Conservation (phyloP, 2,888 invertebrate species). For the Mimumesa dahlbomi region DNA sequence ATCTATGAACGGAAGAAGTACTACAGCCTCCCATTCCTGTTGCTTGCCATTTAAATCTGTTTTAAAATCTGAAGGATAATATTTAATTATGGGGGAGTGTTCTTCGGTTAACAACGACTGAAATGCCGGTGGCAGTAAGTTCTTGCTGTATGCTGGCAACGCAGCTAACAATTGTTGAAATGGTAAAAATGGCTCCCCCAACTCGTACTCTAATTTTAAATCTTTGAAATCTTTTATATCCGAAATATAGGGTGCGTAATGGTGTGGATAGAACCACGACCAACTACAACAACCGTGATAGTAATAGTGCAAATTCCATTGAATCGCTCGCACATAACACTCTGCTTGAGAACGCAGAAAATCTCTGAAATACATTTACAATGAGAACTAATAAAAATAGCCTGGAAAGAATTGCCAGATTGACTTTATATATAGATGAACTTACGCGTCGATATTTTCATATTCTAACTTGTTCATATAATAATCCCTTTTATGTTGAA, state of each 20-base stretch:
- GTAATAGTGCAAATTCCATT: constrained; percentile 98
- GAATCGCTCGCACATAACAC: constrained; percentile 95
- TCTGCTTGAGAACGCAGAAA: constrained; percentile 91
- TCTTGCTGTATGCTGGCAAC: constrained; percentile 91
- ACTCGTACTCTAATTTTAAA: constrained; percentile 89
- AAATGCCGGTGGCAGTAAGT: constrained; percentile 89
- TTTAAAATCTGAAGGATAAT: constrained; percentile 94
- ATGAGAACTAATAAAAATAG: not conserved
- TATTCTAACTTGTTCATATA: constrained; percentile 95
- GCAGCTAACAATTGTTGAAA: constrained; percentile 95
- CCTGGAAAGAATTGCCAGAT: not conserved
- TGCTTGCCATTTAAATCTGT: constrained; percentile 98
- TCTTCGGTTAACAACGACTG: constrained; percentile 89
- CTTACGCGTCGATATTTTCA: constrained; percentile 88
- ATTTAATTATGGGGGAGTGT: constrained; percentile 91
- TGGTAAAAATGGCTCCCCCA: constrained; percentile 94
- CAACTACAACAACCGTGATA: constrained; percentile 98
- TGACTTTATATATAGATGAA: constrained; percentile 51
- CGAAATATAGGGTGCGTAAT: constrained; percentile 98
- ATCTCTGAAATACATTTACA: constrained; percentile 82
- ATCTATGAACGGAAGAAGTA: constrained; percentile 95
- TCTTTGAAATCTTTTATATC: constrained; percentile 92
- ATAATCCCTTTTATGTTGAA: constrained; percentile 93
- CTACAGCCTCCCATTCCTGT: constrained; percentile 98
- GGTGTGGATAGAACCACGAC: constrained; percentile 99